These are phyloP conservation scores for Heliconius hermathena DNA, from an alignment of 1,140 invertebrate species.

Conservation along the genomic window DNA sequence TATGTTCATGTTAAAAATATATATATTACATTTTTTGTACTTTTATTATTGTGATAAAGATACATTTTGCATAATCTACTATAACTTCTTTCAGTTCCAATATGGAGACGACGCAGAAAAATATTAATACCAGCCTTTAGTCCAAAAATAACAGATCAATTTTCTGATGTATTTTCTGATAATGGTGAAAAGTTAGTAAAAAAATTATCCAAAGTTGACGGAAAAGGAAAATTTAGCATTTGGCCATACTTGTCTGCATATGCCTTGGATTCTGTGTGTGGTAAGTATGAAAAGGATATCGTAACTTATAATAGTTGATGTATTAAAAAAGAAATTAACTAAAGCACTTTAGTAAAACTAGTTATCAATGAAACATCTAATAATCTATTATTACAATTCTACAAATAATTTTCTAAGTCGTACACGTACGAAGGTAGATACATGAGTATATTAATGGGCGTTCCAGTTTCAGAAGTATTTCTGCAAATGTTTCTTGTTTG, in stretches of 20 bases:
- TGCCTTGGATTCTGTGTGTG: constrained; percentile 67
- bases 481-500: constrained; percentile 23
- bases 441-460: constrained; percentile 21
- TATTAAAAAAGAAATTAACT: too few species aligned
- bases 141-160: constrained; percentile 92
- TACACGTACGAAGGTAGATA: neutral
- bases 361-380: too few species aligned
- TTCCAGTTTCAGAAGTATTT: constrained; percentile 30
- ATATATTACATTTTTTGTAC: neutral
- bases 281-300: constrained; percentile 48
- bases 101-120: constrained; percentile 90
- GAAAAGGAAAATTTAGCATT: constrained; percentile 45
- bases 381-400: neutral
- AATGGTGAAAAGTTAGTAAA: constrained; percentile 84
- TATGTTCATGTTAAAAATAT: neutral
- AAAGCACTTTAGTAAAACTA: too few species aligned
- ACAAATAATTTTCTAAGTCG: neutral
- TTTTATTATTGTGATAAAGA: neutral
- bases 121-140: constrained; percentile 94
- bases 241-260: constrained; percentile 62
- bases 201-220: constrained; percentile 32
- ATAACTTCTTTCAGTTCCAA: constrained; percentile 68
- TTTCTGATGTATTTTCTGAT: constrained; percentile 87
- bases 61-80: neutral
- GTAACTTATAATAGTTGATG: too few species aligned